phyloP scores from a whole-genome alignment of 1,140 invertebrate genomes.

The Drosophila serrata region DNA sequence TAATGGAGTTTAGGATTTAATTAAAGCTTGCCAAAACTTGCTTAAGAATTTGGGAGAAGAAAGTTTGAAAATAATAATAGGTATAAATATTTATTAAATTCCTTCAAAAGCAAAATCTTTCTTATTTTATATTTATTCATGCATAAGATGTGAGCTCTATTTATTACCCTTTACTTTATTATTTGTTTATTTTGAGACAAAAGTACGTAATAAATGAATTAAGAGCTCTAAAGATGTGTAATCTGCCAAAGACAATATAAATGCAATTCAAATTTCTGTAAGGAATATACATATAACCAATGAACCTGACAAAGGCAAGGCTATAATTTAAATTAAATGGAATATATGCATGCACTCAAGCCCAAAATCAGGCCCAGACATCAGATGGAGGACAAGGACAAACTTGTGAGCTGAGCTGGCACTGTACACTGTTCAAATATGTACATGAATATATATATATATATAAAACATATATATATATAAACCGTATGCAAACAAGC shows the following conservation, averaged over 20 bases:
- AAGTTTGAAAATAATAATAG: not conserved
- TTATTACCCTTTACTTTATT: not conserved
- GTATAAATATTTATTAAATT: not conserved
- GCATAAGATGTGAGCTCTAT: too few relatives aligned
- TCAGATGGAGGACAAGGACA: slow-evolving; percentile 31
- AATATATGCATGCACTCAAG: slow-evolving; percentile 10
- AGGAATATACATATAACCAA: slow-evolving; percentile 16
- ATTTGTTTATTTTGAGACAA: not conserved
- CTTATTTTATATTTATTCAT: not conserved
- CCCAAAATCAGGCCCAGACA: slow-evolving; percentile 3
- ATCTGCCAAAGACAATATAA: not conserved
- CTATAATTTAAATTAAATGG: slow-evolving; percentile 9
- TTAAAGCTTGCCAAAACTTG: not conserved
- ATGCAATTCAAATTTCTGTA: not conserved
- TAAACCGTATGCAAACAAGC: slow-evolving; percentile 20
- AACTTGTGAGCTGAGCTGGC: not conserved
- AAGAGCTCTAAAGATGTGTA: not conserved
- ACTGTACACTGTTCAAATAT: slow-evolving; percentile 2
- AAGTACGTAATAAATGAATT: not conserved
- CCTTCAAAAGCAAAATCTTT: not conserved
- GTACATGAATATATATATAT: not conserved
- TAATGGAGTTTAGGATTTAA: not conserved
- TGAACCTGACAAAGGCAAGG: slow-evolving; percentile 5
- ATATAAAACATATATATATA: not conserved
- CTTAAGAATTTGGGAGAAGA: not conserved